These are phyloP conservation scores for Druceiella hillmani DNA, from an alignment of 2,888 invertebrate species.

Conservation along the genomic window DNA sequence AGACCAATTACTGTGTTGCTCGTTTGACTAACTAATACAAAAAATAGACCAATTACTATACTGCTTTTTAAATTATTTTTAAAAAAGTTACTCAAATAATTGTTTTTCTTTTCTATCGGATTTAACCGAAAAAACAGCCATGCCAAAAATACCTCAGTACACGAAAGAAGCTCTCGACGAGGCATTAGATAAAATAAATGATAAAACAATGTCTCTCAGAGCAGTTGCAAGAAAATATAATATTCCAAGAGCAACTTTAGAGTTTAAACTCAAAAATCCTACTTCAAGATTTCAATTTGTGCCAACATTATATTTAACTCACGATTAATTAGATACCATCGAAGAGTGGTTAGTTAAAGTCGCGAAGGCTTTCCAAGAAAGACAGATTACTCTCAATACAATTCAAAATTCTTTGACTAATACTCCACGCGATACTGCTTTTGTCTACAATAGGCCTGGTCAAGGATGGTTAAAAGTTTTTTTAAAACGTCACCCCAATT, in stretches of 20 bases:
- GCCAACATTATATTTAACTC: conserved; percentile 14
- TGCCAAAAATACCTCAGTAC: conserved; percentile 16
- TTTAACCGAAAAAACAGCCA: conserved; percentile 2
- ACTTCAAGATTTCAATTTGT: conserved; percentile 15
- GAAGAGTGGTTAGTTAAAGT: conserved; percentile 12
- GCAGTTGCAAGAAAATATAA: conserved; percentile 15
- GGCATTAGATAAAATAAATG: conserved; percentile 13
- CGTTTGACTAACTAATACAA: no score
- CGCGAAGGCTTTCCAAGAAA: conserved; percentile 19
- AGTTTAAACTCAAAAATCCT: conserved; percentile 17
- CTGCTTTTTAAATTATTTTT: neutral
- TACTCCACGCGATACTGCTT: conserved; percentile 15
- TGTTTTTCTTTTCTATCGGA: conserved; percentile 8
- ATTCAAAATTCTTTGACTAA: conserved; percentile 18
- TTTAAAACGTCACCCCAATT: conserved; percentile 25
- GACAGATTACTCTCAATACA: conserved; percentile 10
- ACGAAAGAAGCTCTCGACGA: conserved; percentile 15
- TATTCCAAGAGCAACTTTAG: conserved; percentile 14
- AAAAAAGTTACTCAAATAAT: conserved; percentile 6
- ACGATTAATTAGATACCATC: conserved; percentile 12
- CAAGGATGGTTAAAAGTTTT: conserved; percentile 22
- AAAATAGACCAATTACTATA: conserved; percentile 1
- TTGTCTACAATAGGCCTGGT: conserved; percentile 19
- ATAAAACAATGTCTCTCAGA: conserved; percentile 17
- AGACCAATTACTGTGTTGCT: no score